Evolutionary conservation across 2,888 invertebrate genomes (phyloP), one percentile per base, ranked within the genome.

Genomic region (Drosophila melanosoma): DNA sequence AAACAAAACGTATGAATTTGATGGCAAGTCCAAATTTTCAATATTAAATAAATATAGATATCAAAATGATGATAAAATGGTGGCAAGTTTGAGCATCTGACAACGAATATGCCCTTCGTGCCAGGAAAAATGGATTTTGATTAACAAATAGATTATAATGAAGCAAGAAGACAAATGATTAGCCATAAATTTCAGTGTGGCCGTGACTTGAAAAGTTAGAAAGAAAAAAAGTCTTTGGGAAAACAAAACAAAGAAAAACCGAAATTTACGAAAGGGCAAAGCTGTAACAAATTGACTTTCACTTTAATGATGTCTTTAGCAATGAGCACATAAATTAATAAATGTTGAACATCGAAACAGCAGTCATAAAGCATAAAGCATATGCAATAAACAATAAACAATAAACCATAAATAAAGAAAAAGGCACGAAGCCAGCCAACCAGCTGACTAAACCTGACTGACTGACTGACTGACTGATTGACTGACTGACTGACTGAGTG

Each of bases 221-320:
- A 52, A 48, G 62, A 56, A 63, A 53, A 61, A 63, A 45, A 42
- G 54, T 53, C n/a, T 57, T 15, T 61, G 52, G 48, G 29, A 71
- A 65, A 74, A 29, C 29, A 29, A 56, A 49, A 33, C 48, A 80
- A 66, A 49, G 52, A 79, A 69, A 59, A 45, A 66, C 38, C 58
- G 51, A 38, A 65, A 63, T 56, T 60, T 51, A 3, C 54, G 20
- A 42, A n/a, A 35, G 6, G 12, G 11, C 26, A 60, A 52, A n/a
- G 59, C 69, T 49, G 45, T 67, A 79, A 73, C 68, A 87, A 86
- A 86, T 84, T 70, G 85, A 87, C 86, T 86, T 86, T 86, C 86
- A 85, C 86, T 82, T 85, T 85, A 83, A 85, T 87, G 70, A 74
- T 69, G 81, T 83, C 85, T 83, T 86, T 79, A 69, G 83, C 79